phyloP scores from a whole-genome alignment of 2,888 invertebrate species.

The Holacanthella duospinosa region DNA sequence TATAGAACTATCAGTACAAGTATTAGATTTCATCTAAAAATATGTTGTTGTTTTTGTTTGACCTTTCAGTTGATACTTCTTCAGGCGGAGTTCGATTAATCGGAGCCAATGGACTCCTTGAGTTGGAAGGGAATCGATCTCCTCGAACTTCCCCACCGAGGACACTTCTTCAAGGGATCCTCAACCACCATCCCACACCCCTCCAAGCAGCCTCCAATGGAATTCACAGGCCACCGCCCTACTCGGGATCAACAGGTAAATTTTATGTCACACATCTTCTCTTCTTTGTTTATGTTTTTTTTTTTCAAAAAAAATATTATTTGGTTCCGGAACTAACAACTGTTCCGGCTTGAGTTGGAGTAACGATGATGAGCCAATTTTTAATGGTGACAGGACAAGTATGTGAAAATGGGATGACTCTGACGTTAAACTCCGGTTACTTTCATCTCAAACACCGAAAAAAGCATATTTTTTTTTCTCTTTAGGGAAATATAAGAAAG shows the following conservation, averaged over 20 bases:
- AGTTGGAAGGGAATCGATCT: constrained; percentile 38
- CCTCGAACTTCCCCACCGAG: constrained; percentile 36
- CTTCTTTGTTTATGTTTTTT: no score
- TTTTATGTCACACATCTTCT: neutral
- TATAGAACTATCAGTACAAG: no score
- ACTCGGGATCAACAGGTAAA: constrained; percentile 37
- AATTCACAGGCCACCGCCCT: constrained; percentile 36
- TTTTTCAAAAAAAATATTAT: neutral
- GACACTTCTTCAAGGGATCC: constrained; percentile 37
- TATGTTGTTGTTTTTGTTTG: no score
- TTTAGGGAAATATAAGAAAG: neutral
- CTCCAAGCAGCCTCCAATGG: constrained; percentile 36
- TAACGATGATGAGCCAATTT: constrained; percentile 10
- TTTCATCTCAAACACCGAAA: neutral
- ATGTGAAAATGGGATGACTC: neutral
- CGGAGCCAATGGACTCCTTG: constrained; percentile 34
- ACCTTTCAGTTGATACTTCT: constrained; percentile 35
- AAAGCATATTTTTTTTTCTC: neutral
- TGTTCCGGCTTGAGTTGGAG: neutral
- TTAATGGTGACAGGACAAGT: constrained; percentile 3
- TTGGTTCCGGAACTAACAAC: neutral
- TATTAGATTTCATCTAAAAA: no score
- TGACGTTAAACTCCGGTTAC: neutral
- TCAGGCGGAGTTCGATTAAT: constrained; percentile 36
- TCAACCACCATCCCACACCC: constrained; percentile 37